Evolutionary conservation across 2,113 vertebrate genomes (phyloP).

Genomic region (Macquaria ambigua): DNA sequence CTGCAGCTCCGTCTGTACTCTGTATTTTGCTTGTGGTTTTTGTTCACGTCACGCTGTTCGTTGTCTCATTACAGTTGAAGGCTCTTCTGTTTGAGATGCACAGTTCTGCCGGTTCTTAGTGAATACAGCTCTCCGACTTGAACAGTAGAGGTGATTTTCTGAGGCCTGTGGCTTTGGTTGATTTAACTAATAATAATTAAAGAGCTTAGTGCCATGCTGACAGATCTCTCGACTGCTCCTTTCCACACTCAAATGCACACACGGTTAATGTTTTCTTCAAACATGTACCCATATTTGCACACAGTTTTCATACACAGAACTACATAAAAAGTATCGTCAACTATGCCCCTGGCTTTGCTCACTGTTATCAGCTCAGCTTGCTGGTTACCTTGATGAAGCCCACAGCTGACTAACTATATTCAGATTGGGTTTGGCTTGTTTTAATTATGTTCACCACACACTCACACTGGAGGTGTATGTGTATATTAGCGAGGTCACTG

Average conservation of each 20-base stretch:
- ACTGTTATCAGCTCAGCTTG: neutral
- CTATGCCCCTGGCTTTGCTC: neutral
- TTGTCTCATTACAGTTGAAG: constrained; percentile 10
- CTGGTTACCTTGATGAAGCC: neutral
- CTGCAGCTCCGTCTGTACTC: neutral
- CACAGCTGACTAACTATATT: constrained; percentile 32
- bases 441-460: neutral
- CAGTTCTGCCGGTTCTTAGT: neutral
- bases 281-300: neutral
- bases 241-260: neutral
- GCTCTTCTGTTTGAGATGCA: neutral
- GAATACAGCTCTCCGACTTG: neutral
- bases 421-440: constrained; percentile 27
- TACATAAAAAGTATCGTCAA: constrained; percentile 1
- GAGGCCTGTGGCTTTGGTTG: neutral
- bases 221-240: neutral
- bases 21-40: neutral
- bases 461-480: constrained; percentile 12
- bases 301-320: neutral
- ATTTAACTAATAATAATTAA: constrained; percentile 33
- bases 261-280: neutral
- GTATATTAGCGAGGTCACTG: neutral
- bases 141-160: constrained; percentile 9
- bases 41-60: neutral
- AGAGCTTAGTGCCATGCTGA: constrained; percentile 16